phyloP scores from a whole-genome alignment of 2,888 invertebrate genomes.

The Pardosa pseudoannulata region DNA sequence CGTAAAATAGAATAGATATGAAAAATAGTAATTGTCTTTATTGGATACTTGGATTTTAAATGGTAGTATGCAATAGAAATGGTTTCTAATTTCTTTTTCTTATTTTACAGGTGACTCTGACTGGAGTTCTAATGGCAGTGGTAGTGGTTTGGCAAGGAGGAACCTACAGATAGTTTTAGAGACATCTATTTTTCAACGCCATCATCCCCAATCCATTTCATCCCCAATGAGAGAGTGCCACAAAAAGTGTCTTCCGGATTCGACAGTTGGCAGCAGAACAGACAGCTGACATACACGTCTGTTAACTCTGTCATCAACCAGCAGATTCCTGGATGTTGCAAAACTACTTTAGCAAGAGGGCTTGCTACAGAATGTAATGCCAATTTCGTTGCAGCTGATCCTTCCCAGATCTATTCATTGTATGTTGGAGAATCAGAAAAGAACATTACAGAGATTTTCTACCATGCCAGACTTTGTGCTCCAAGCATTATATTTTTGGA shows the following conservation, averaged over 20 bases:
- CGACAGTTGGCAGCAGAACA: constrained; percentile 55
- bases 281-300: constrained; percentile 9
- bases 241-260: constrained; percentile 33
- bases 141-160: constrained; percentile 66
- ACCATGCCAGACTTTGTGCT: constrained; percentile 81
- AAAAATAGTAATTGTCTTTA: no score
- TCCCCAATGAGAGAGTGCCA: constrained; percentile 31
- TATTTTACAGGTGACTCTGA: constrained; percentile 57
- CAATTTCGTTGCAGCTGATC: constrained; percentile 81
- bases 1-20: no score
- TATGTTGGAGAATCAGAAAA: constrained; percentile 83
- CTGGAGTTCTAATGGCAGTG: constrained; percentile 61
- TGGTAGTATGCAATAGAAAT: no score
- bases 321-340: constrained; percentile 85
- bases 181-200: constrained; percentile 72
- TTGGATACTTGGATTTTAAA: no score
- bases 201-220: constrained; percentile 45
- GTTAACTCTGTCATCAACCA: no score
- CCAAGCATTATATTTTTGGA: constrained; percentile 83
- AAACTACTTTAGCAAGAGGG: constrained; percentile 82
- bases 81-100: no score
- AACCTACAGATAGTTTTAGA: constrained; percentile 57
- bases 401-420: constrained; percentile 83
- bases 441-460: constrained; percentile 81
- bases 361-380: constrained; percentile 79